A percentile compares a stretch with the other conserved stretches of the same genome.
Evolutionary conservation across 2,797 vertebrate genomes (phyloP).

Genomic region (Anniella stebbinsi): DNA sequence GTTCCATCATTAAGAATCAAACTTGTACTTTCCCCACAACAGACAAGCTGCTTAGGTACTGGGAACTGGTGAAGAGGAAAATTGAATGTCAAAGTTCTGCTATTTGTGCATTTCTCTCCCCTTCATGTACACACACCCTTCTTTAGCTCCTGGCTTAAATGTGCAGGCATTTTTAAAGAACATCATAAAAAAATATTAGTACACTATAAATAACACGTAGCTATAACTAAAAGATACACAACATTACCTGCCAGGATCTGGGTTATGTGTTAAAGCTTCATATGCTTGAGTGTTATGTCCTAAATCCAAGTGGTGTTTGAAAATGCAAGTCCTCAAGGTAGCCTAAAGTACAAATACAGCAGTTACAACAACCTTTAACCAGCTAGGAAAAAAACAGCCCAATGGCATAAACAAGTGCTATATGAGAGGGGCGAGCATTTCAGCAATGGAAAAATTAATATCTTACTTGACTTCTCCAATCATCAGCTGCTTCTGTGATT

Average conservation of each 20-base stretch:
- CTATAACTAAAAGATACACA: background rate
- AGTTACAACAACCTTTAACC: background rate
- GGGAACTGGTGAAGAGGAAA: background rate
- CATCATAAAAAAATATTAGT: background rate
- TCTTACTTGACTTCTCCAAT: slow-evolving; percentile 88
- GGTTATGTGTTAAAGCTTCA: slow-evolving; percentile 92
- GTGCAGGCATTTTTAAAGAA: background rate
- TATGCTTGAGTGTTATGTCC: slow-evolving; percentile 95
- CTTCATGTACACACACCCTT: background rate
- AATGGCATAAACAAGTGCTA: background rate
- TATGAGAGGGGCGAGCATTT: background rate
- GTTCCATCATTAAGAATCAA: background rate
- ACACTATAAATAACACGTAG: rapidly evolving
- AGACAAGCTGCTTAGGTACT: background rate
- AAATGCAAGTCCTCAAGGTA: slow-evolving; percentile 93
- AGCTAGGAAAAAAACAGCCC: background rate
- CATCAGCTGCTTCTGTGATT: slow-evolving; percentile 85
- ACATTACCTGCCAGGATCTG: slow-evolving; percentile 90
- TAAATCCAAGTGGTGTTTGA: slow-evolving; percentile 96
- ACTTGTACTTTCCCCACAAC: background rate
- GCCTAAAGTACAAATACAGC: slow-evolving; percentile 80
- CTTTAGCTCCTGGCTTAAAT: background rate
- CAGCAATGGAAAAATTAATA: background rate
- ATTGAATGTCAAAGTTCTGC: background rate
- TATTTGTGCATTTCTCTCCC: background rate